A percentile compares a stretch with the other conserved stretches of the same genome.
These are phyloP conservation scores for Actinia equina DNA, from an alignment of 64 coral and sea anemone genomes.

Conservation along the genomic window DNA sequence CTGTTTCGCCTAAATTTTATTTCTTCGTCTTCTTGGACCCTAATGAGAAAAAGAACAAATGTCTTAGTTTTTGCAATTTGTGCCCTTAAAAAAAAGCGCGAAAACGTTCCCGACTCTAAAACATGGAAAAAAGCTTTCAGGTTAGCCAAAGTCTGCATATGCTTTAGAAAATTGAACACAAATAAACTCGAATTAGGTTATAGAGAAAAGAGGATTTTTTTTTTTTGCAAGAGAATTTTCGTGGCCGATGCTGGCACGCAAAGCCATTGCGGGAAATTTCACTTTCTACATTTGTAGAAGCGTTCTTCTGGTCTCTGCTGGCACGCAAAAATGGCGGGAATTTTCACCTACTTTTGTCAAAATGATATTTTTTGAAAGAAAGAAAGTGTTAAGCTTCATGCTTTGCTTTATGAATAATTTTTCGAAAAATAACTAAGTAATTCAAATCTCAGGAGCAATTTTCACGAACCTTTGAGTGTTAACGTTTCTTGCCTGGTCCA, in stretches of 20 bases:
- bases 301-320: background rate
- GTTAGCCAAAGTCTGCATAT: background rate
- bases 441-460: background rate
- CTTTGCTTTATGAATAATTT: background rate
- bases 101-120: background rate
- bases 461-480: slow-evolving; percentile 3
- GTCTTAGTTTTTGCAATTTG: background rate
- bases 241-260: too few species aligned
- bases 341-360: too few species aligned
- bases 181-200: too few species aligned
- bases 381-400: too few species aligned
- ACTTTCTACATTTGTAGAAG: too few species aligned
- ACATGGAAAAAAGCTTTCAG: background rate
- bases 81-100: background rate
- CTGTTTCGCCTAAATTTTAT: background rate
- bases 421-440: background rate
- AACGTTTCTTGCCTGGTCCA: background rate
- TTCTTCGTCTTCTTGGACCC: background rate
- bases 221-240: too few species aligned
- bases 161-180: background rate
- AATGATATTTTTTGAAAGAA: too few species aligned
- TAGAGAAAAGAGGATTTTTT: too few species aligned
- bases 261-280: too few species aligned
- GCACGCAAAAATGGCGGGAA: too few species aligned
- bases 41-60: background rate